phyloP scores from a whole-genome alignment of 2,888 invertebrate species.

The Xiphydria camelus region DNA sequence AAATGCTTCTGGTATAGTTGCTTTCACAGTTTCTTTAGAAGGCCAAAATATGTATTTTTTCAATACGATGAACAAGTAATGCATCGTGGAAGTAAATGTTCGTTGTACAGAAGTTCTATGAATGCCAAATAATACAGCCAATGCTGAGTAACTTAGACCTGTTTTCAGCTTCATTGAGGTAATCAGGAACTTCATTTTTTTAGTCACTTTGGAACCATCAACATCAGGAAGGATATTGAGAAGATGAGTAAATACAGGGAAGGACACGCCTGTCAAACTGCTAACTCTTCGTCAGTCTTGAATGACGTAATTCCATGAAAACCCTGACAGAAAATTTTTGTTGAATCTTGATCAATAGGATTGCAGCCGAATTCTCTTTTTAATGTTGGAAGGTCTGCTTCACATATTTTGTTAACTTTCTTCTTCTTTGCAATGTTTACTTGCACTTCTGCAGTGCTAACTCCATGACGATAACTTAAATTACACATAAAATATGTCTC shows the following conservation, averaged over 20 bases:
- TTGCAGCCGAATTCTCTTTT: conserved; percentile 18
- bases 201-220: conserved; percentile 14
- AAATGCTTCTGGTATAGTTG: conserved; percentile 36
- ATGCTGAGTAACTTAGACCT: conserved; percentile 16
- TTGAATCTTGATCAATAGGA: conserved; percentile 12
- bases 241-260: conserved; percentile 19
- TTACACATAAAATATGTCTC: conserved; percentile 8
- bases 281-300: conserved; percentile 18
- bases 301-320: conserved; percentile 17
- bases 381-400: conserved; percentile 5
- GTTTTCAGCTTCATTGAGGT: conserved; percentile 27
- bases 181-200: conserved; percentile 23
- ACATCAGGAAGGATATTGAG: conserved; percentile 19
- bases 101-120: conserved; percentile 16
- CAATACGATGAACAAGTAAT: conserved; percentile 12
- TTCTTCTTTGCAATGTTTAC: conserved; percentile 9
- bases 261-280: conserved; percentile 21
- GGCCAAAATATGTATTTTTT: conserved; percentile 29
- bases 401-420: not conserved
- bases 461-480: conserved; percentile 1
- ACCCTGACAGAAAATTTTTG: conserved; percentile 9
- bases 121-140: too few relatives aligned
- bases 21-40: conserved; percentile 19
- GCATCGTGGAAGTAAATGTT: conserved; percentile 15
- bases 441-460: conserved; percentile 13